Percentiles rank a stretch among this genome's conserved stretches.
Evolutionary conservation across 2,797 vertebrate species (phyloP).

Genomic region (Gymnocypris eckloni): DNA sequence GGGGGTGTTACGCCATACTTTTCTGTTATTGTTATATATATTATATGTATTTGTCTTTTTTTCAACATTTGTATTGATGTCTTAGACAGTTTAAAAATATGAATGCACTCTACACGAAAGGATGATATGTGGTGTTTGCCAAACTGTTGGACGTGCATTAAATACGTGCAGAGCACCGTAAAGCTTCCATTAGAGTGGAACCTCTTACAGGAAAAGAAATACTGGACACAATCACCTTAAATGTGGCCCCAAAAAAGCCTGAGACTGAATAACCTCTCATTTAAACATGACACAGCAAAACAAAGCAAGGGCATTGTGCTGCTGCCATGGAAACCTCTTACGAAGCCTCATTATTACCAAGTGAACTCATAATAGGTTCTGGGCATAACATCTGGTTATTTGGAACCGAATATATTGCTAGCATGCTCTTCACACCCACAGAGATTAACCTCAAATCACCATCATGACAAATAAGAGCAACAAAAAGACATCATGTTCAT

Average conservation of each 20-base stretch:
- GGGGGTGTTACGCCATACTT: not conserved
- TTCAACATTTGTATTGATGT: not conserved
- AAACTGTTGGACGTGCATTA: not conserved
- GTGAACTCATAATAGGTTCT: slow-evolving; percentile 39
- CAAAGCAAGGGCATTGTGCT: slow-evolving; percentile 32
- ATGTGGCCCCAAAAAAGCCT: not conserved
- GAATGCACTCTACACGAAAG: not conserved
- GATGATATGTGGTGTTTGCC: not conserved
- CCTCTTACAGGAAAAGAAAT: not conserved
- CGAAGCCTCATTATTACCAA: slow-evolving; percentile 30
- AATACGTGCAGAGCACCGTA: not conserved
- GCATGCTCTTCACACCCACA: slow-evolving; percentile 22
- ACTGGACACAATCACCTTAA: slow-evolving; percentile 23
- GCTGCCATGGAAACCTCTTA: slow-evolving; percentile 48
- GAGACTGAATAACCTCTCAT: slow-evolving; percentile 31
- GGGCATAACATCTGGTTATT: slow-evolving; percentile 47
- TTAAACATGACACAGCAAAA: slow-evolving; percentile 46
- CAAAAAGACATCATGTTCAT: not conserved
- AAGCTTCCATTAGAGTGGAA: not conserved
- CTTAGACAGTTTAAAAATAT: not conserved
- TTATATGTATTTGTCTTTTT: not conserved
- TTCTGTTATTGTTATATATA: not conserved
- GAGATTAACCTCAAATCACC: slow-evolving; percentile 39
- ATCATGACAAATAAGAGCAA: slow-evolving; percentile 32
- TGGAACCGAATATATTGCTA: slow-evolving; percentile 21